Evolutionary conservation across 2,113 vertebrate species (phyloP).

Genomic region (Rhinichthys klamathensis): DNA sequence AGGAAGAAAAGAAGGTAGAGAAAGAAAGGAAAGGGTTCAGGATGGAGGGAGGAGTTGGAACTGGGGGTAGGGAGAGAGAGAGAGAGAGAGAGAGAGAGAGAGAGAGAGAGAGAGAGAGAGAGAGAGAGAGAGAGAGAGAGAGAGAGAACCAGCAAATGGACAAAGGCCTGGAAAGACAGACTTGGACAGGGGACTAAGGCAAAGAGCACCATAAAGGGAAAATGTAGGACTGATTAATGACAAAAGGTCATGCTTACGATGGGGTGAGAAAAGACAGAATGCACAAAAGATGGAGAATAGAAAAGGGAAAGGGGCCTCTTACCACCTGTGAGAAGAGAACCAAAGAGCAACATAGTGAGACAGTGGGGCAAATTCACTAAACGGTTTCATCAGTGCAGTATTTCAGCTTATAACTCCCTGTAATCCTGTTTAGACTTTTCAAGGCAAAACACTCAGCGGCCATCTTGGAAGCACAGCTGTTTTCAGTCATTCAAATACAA

Average conservation of each 20-base stretch:
- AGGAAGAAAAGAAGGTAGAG: conserved; percentile 10
- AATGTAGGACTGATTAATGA: conserved; percentile 38
- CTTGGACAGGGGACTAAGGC: conserved; percentile 30
- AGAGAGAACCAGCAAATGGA: neutral
- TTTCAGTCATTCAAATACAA: neutral
- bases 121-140: neutral
- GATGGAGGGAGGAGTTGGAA: neutral
- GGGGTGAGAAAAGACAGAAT: conserved; percentile 25
- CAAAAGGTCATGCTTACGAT: conserved; percentile 5
- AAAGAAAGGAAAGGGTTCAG: conserved; percentile 34
- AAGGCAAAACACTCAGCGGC: neutral
- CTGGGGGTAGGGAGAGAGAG: neutral
- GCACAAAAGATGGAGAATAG: neutral
- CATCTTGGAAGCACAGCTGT: neutral
- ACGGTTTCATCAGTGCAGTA: neutral
- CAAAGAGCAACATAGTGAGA: neutral
- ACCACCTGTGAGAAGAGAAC: neutral
- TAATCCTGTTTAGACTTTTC: neutral
- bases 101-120: neutral
- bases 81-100: no score
- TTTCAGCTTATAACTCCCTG: neutral
- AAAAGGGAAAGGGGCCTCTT: conserved; percentile 2
- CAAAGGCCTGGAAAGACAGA: conserved; percentile 28
- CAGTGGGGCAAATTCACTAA: neutral
- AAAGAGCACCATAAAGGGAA: neutral